Conservation (phyloP, 92 coral and sea anemone genomes). For the Meandrina meandrites region DNA sequence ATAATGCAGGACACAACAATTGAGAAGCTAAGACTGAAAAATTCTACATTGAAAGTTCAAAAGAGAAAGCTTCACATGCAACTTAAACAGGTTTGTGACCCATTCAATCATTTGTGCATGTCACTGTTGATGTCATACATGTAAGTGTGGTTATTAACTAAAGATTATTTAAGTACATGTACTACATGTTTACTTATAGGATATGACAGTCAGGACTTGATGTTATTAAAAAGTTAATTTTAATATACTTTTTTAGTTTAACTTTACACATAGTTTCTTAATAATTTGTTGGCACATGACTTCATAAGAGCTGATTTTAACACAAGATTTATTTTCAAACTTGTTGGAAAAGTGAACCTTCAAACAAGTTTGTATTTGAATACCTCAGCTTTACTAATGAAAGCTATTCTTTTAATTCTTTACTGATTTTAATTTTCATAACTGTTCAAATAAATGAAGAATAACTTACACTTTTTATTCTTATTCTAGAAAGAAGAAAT, state of each 20-base stretch:
- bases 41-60: conserved; percentile 94
- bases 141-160: too few relatives aligned
- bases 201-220: too few relatives aligned
- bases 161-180: too few relatives aligned
- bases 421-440: not conserved
- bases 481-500: conserved; percentile 94
- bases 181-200: too few relatives aligned
- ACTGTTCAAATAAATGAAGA: not conserved
- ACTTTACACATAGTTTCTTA: too few relatives aligned
- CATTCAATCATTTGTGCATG: not conserved
- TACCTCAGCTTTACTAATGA: not conserved
- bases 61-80: conserved; percentile 98
- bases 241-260: too few relatives aligned
- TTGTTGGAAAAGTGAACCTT: not conserved
- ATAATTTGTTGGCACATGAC: too few relatives aligned
- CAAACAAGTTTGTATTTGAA: not conserved
- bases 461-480: not conserved
- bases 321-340: too few relatives aligned
- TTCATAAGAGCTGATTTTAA: too few relatives aligned
- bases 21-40: conserved; percentile 93
- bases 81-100: conserved; percentile 76
- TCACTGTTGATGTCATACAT: too few relatives aligned
- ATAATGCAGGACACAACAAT: conserved; percentile 83
- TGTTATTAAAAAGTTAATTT: too few relatives aligned
- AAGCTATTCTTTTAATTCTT: not conserved